Conservation (phyloP, 2,113 vertebrate genomes). For the Anolis sagrei region DNA sequence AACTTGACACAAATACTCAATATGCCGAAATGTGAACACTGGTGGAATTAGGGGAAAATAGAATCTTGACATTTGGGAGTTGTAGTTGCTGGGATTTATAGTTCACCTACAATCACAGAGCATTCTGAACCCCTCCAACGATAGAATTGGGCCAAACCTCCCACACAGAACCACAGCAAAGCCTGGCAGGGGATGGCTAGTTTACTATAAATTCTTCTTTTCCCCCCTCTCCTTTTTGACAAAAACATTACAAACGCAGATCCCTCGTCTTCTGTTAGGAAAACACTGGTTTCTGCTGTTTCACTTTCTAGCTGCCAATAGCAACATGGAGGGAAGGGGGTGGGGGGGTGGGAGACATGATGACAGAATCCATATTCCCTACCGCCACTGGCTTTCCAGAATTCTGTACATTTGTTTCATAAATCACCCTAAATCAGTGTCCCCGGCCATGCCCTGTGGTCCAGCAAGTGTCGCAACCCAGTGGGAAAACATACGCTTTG, state of each 20-base stretch:
- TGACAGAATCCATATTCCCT: slow-evolving; percentile 50
- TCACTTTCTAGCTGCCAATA: slow-evolving; percentile 43
- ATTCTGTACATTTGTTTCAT: slow-evolving; percentile 32
- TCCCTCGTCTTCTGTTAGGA: slow-evolving; percentile 48
- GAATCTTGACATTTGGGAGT: no score
- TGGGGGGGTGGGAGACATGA: slow-evolving; percentile 26
- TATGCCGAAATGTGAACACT: no score
- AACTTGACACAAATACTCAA: no score
- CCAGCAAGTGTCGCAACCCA: slow-evolving; percentile 38
- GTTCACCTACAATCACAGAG: no score
- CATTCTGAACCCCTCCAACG: no score
- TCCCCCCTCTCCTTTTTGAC: neutral
- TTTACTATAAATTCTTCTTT: no score
- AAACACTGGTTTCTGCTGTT: slow-evolving; percentile 40
- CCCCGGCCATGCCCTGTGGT: slow-evolving; percentile 27
- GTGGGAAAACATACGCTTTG: slow-evolving; percentile 55
- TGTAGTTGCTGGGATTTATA: no score
- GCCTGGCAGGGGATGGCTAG: no score
- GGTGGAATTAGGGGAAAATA: no score
- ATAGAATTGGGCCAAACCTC: no score
- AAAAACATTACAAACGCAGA: neutral
- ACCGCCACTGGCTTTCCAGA: slow-evolving; percentile 13
- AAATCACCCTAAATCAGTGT: slow-evolving; percentile 50
- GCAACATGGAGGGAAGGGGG: slow-evolving; percentile 22
- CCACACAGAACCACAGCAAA: no score